Percentiles rank a stretch among this genome's conserved stretches.
phyloP scores from a whole-genome alignment of 1,140 invertebrate species.

The Mylabris phalerata region DNA sequence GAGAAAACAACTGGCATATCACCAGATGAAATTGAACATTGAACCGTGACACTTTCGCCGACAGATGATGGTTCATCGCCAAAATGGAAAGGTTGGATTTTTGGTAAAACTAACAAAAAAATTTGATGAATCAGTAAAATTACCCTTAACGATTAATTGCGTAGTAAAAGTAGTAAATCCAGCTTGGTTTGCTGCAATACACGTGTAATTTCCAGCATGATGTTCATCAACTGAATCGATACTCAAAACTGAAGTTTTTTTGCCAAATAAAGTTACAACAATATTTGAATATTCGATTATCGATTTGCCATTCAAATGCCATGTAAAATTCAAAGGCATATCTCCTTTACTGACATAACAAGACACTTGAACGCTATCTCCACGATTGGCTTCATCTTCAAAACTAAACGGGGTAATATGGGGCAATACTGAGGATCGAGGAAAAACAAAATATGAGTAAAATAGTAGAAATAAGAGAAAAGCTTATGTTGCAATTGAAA shows the following conservation, averaged over 20 bases:
- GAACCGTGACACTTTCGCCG: conserved; percentile 38
- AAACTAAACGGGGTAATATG: conserved; percentile 58
- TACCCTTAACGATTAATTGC: conserved; percentile 66
- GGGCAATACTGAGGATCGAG: conserved; percentile 48
- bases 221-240: conserved; percentile 67
- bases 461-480: not conserved
- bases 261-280: conserved; percentile 49
- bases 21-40: conserved; percentile 31
- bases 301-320: conserved; percentile 35
- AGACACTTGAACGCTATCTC: conserved; percentile 61
- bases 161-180: conserved; percentile 59
- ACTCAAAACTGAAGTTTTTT: conserved; percentile 62
- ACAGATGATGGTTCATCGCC: conserved; percentile 49
- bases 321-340: conserved; percentile 53
- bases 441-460: not conserved
- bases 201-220: conserved; percentile 66
- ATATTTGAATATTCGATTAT: not conserved
- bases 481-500: not conserved
- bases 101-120: conserved; percentile 43
- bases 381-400: conserved; percentile 43
- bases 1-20: conserved; percentile 48
- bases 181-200: conserved; percentile 62
- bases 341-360: conserved; percentile 61
- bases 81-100: conserved; percentile 61
- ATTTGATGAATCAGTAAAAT: conserved; percentile 13